These are phyloP conservation scores for Drosophila pachea DNA, from an alignment of 1,140 invertebrate genomes.

Conservation along the genomic window DNA sequence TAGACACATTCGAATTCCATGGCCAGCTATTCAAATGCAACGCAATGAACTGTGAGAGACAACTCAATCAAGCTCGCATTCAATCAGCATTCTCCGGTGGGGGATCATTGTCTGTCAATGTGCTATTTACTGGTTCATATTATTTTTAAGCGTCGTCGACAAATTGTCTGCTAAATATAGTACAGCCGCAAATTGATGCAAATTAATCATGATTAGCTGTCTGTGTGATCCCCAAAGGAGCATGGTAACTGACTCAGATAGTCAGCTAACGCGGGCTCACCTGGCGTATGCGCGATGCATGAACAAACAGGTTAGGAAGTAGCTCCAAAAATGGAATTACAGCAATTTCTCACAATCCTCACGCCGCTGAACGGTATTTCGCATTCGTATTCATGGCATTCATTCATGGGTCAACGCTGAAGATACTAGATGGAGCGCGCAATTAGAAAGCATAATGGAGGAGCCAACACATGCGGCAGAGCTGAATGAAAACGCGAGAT, in stretches of 20 bases:
- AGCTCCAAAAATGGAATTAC: constrained; percentile 27
- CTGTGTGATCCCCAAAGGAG: constrained; percentile 17
- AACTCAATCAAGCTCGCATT: not conserved
- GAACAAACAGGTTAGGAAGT: constrained; percentile 25
- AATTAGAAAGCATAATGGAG: constrained; percentile 56
- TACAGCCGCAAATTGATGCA: constrained; percentile 62
- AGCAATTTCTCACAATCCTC: constrained; percentile 58
- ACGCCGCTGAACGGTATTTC: not conserved
- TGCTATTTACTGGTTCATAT: not conserved
- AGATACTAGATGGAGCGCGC: constrained; percentile 28
- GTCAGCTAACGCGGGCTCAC: constrained; percentile 21
- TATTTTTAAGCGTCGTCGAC: constrained; percentile 16
- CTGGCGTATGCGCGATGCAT: constrained; percentile 50
- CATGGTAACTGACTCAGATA: constrained; percentile 23
- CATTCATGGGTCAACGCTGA: constrained; percentile 52
- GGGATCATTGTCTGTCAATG: not conserved
- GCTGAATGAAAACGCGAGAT: constrained; percentile 47
- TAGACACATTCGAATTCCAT: not conserved
- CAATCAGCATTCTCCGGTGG: not conserved
- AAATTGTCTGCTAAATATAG: constrained; percentile 63
- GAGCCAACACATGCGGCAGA: constrained; percentile 30
- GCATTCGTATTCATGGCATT: constrained; percentile 16
- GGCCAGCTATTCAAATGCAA: constrained; percentile 6
- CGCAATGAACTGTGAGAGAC: not conserved
- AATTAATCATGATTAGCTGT: constrained; percentile 73